Evolutionary conservation across 2,888 invertebrate species (phyloP).

Genomic region (Rhagophthalmus giganteus): DNA sequence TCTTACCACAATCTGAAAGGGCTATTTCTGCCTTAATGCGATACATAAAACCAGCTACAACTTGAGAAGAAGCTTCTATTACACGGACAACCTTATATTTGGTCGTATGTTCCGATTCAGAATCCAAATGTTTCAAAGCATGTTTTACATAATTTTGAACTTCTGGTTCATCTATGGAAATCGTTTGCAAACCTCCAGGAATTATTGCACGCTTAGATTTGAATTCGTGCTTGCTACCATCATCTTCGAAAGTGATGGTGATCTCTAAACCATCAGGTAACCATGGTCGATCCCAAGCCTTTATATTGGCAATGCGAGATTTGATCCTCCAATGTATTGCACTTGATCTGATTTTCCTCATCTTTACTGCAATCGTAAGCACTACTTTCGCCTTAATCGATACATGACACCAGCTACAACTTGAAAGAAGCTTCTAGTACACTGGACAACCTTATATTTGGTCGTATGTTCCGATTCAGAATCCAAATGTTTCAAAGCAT

Average conservation of each 20-base stretch:
- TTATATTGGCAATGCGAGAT: constrained; percentile 55
- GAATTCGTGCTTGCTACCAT: constrained; percentile 16
- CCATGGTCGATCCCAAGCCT: constrained; percentile 65
- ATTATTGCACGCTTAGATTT: constrained; percentile 38
- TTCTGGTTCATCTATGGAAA: constrained; percentile 35
- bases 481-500: too few species aligned
- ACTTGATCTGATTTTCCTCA: constrained; percentile 37
- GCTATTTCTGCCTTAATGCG: constrained; percentile 64
- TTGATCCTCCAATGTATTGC: constrained; percentile 41
- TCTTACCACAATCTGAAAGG: constrained; percentile 58
- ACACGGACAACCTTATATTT: constrained; percentile 42
- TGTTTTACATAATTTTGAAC: constrained; percentile 36
- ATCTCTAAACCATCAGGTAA: constrained; percentile 54
- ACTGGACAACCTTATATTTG: too few species aligned
- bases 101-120: constrained; percentile 36
- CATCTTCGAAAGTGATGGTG: constrained; percentile 49
- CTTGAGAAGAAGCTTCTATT: constrained; percentile 55
- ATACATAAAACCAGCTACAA: constrained; percentile 61
- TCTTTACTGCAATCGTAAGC: too few species aligned
- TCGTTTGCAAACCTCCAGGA: constrained; percentile 30
- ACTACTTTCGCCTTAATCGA: too few species aligned
- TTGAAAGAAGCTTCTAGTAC: too few species aligned
- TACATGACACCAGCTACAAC: too few species aligned
- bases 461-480: too few species aligned
- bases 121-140: constrained; percentile 41